Evolutionary conservation across 2,888 invertebrate genomes (phyloP).

Genomic region (Caenorhabditis angaria): DNA sequence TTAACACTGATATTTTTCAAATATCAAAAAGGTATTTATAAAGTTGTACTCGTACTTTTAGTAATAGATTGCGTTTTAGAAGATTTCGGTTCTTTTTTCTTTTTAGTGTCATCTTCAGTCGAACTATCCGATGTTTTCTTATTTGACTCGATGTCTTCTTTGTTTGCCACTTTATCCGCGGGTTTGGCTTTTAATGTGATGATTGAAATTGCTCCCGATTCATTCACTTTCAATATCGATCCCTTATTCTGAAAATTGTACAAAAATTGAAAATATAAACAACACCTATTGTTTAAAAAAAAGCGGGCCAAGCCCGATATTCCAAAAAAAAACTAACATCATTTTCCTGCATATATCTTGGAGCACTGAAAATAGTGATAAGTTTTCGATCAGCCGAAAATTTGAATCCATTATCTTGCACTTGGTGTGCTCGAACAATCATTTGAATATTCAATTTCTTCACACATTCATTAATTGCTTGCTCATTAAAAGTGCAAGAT

Average conservation of each 20-base stretch:
- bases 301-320: too few relatives aligned
- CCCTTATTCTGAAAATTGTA: slow-evolving; percentile 38
- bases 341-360: slow-evolving; percentile 35
- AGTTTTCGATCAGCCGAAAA: slow-evolving; percentile 36
- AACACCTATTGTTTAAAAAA: too few relatives aligned
- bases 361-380: slow-evolving; percentile 47
- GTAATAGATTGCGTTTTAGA: too few relatives aligned
- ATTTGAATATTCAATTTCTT: slow-evolving; percentile 17
- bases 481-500: slow-evolving; percentile 27
- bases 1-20: too few relatives aligned
- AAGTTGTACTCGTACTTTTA: too few relatives aligned
- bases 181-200: slow-evolving; percentile 10
- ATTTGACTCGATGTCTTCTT: background rate
- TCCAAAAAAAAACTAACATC: slow-evolving; percentile 6
- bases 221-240: slow-evolving; percentile 22
- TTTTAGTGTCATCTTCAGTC: background rate
- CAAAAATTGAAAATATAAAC: background rate
- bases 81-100: background rate
- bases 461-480: slow-evolving; percentile 25
- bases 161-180: background rate
- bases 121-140: background rate
- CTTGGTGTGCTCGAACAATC: slow-evolving; percentile 21
- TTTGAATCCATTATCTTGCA: slow-evolving; percentile 39
- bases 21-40: too few relatives aligned
- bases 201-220: slow-evolving; percentile 18